Percentiles rank a stretch among this genome's conserved stretches.
Evolutionary conservation across 2,888 invertebrate species (phyloP).

Genomic region (Blomia tropicalis): DNA sequence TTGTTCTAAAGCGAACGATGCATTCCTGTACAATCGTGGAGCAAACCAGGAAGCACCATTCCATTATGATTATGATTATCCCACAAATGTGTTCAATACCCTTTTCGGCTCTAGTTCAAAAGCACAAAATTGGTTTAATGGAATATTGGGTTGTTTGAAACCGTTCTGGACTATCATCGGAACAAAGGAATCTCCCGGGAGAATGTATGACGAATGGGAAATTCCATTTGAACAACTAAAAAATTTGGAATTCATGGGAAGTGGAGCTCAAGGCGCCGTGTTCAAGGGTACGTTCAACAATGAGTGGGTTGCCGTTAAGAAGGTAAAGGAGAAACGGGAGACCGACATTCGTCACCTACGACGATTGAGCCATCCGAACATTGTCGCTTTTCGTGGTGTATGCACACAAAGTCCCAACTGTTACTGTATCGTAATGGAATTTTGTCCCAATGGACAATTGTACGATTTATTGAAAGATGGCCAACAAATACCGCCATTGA

Average conservation of each 20-base stretch:
- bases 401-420: conserved; percentile 73
- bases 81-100: background rate
- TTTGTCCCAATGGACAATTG: conserved; percentile 82
- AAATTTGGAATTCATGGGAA: conserved; percentile 75
- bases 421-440: conserved; percentile 95
- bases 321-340: conserved; percentile 75
- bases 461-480: conserved; percentile 75
- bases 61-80: background rate
- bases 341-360: conserved; percentile 46
- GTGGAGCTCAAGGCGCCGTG: conserved; percentile 90
- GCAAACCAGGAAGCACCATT: conserved; percentile 10
- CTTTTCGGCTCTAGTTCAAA: conserved; percentile 2
- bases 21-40: background rate
- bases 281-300: conserved; percentile 55
- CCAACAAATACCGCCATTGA: conserved; percentile 56
- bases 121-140: conserved; percentile 52
- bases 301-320: conserved; percentile 87
- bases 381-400: conserved; percentile 67
- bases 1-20: background rate
- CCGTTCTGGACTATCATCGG: conserved; percentile 73
- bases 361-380: conserved; percentile 54
- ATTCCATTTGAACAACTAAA: conserved; percentile 78
- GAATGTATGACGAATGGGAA: conserved; percentile 51
- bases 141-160: conserved; percentile 69
- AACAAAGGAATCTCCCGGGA: conserved; percentile 26